A percentile compares a stretch with the other conserved stretches of the same genome.
phyloP scores from a whole-genome alignment of 2,797 vertebrate species.

The Mergus octosetaceus region DNA sequence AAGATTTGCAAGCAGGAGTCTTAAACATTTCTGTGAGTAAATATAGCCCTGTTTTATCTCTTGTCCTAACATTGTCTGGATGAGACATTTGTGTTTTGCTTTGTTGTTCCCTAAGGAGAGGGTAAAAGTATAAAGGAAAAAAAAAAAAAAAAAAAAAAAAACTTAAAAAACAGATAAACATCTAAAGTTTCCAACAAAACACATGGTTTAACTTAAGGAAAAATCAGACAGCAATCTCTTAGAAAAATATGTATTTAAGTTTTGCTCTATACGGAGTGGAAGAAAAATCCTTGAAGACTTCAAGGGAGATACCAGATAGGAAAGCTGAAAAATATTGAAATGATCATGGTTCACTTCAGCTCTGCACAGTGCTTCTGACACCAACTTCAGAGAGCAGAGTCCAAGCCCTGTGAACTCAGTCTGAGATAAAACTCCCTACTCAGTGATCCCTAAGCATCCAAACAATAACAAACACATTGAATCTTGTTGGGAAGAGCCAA shows the following conservation, averaged over 20 bases:
- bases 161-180: slow-evolving; percentile 66
- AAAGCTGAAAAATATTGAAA: slow-evolving; percentile 1
- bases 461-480: slow-evolving; percentile 25
- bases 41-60: slow-evolving; percentile 43
- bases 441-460: neutral
- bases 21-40: slow-evolving; percentile 14
- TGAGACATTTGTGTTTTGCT: slow-evolving; percentile 31
- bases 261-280: slow-evolving; percentile 27
- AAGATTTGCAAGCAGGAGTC: neutral
- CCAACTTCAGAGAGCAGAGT: neutral
- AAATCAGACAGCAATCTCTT: slow-evolving; percentile 54
- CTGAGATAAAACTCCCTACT: neutral
- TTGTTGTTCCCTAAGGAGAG: slow-evolving; percentile 49
- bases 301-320: neutral
- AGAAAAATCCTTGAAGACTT: neutral
- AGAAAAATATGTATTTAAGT: slow-evolving; percentile 64
- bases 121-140: slow-evolving; percentile 38
- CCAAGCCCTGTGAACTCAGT: neutral
- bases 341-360: neutral
- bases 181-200: slow-evolving; percentile 60
- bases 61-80: slow-evolving; percentile 24
- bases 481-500: slow-evolving; percentile 1
- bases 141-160: neutral
- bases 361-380: slow-evolving; percentile 7
- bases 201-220: slow-evolving; percentile 73